Base-by-base conservation (phyloP, 2,113 vertebrate genomes). In the Morone saxatilis region DNA sequence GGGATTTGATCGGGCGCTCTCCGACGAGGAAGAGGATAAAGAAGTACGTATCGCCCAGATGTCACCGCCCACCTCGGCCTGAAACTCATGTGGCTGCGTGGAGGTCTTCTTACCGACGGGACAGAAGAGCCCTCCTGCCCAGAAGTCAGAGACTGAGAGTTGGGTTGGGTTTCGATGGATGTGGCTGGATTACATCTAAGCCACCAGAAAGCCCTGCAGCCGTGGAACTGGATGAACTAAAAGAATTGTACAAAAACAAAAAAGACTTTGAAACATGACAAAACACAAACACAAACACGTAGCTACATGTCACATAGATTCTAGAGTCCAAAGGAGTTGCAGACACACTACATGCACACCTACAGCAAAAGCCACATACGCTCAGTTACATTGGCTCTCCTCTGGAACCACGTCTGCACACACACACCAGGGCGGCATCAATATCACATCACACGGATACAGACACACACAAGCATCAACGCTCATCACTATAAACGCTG, bases 341-440 rank as follows among this genome's bases (percentile, higher is more conserved):
- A 90, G 78, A 91, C 78, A 88, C 86, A 93, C 89, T 89, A 92
- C 92, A 90, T 86, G 77, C 80, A 84, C 80, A 88, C 65, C 43
- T 19, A 51, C 57, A 84, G 48, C 70, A 71, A 70, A 78, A 54
- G 36, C 69, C 69, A 11, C 11, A 2, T 60, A 50, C 22, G 50
- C 48, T 76, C 72, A 61, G 67, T 59, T 51, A 81, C 73, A 83
- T 57, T 74, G 81, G 78, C 83, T 85, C 78, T 85, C 71, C 71
- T 85, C 65, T 84, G 67, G 88, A 90, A 82, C 85, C 83, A 67
- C 54, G 54, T 80, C 71, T 83, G 75, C 76, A 78, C 66, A 83
- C 78, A 70, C 56, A 31, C 31, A 31, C 31, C 83, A 83, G 74
- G 63, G 82, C 79, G 79, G 73, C 78, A 62, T 65, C 40, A 40